Base-by-base conservation (phyloP, 1,140 invertebrate species). In the Nephotettix cincticeps region DNA sequence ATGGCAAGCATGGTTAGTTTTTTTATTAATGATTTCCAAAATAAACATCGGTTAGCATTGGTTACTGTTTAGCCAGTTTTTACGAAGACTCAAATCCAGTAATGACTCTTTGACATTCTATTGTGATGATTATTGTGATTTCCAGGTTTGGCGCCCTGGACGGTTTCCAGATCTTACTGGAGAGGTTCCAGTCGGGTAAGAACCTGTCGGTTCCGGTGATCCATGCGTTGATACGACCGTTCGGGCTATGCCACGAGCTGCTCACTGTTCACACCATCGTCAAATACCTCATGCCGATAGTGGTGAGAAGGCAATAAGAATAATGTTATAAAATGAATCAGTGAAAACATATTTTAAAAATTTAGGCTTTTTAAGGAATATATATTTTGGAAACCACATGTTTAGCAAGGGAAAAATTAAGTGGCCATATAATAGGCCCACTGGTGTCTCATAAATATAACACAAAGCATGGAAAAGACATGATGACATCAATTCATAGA, bases 231-330 rank as follows among this genome's bases (percentile, higher is more conserved):
- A 84, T 98, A 70, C 88, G 92, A 77, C 96, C 97, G 17, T 96
- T 98, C 83, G 96, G 95, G 45, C 86, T 93, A 43, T 97, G 95
- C 83, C 91, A 93, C 80, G 96, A 98, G 83, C 88, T 96, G 68
- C 83, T 99, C 56, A 98, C 96, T 51, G 87, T 91, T 73, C 88
- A 92, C 75, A 97, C 95, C 67, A 91, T 98, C 78, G 89, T 92
- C 76, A 95, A 94, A 84, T 98, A 95, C 84, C 90, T 98, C 73
- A 90, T 96, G 86, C 95, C 96, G 65, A 92, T 98, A 79, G 88
- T 96, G 82, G 93, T 94, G 83, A 89, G 90, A 84, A 51, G 9
- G 19, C 13, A 27, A 54, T 69, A 69, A 27, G 30, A 43, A 23
- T 25, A 67, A 65, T 29, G 27, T 9, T 9, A 58, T 58, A 58